These are phyloP conservation scores for Thaumatotibia leucotreta DNA, from an alignment of 1,140 invertebrate species.

Conservation along the genomic window DNA sequence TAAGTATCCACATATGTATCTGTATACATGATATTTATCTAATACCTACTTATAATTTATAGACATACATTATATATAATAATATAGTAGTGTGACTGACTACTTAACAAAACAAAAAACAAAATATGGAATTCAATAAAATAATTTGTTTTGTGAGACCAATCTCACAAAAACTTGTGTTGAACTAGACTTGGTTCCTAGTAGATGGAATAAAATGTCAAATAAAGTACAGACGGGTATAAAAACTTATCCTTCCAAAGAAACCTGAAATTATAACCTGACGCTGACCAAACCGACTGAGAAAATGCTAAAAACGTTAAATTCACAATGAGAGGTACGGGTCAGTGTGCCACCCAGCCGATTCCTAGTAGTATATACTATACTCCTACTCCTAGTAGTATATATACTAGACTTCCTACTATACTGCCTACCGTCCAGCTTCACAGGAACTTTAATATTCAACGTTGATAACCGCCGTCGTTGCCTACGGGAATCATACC, in stretches of 20 bases:
- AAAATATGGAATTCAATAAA: neutral
- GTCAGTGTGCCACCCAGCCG: neutral
- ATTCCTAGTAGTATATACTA: too few relatives aligned
- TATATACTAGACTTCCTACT: too few relatives aligned
- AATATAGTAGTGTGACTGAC: too few relatives aligned
- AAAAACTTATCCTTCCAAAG: conserved; percentile 28
- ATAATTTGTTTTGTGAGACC: too few relatives aligned
- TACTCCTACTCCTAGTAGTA: too few relatives aligned
- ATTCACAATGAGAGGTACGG: conserved; percentile 28
- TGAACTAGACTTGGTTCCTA: too few relatives aligned
- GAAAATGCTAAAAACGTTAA: conserved; percentile 28
- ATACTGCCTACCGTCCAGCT: neutral
- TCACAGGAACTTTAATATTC: conserved; percentile 21
- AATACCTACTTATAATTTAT: too few relatives aligned
- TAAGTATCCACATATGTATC: too few relatives aligned
- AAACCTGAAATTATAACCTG: conserved; percentile 5
- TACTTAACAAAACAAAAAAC: too few relatives aligned
- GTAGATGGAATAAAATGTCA: neutral
- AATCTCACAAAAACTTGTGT: too few relatives aligned
- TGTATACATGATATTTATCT: too few relatives aligned
- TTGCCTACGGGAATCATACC: neutral
- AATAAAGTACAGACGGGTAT: conserved; percentile 7
- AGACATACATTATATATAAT: too few relatives aligned
- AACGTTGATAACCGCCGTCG: conserved; percentile 14
- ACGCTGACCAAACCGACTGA: conserved; percentile 15